Percentiles rank a stretch among this genome's conserved stretches.
Conservation (phyloP, 2,888 invertebrate genomes). For the Erpobdella octoculata region DNA sequence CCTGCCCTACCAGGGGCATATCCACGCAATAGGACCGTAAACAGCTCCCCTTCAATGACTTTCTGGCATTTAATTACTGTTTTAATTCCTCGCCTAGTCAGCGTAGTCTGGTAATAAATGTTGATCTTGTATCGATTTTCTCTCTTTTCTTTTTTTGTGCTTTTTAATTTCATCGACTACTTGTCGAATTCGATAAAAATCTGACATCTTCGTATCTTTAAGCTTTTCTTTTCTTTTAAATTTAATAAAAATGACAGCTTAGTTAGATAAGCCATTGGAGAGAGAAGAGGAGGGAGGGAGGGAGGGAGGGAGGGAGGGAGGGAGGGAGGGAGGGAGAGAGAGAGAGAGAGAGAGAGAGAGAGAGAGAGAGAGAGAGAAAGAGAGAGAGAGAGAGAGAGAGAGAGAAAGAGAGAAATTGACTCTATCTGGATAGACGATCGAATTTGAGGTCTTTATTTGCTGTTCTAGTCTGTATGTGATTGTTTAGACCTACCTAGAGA, state of each 20-base stretch:
- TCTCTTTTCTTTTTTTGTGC: background rate
- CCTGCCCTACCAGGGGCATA: background rate
- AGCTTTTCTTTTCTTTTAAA: background rate
- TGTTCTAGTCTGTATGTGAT: too few relatives aligned
- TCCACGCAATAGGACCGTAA: background rate
- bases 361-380: too few relatives aligned
- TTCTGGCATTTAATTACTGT: background rate
- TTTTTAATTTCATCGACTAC: background rate
- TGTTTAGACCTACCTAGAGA: too few relatives aligned
- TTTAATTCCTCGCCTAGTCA: background rate
- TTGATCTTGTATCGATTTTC: background rate
- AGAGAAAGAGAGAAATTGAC: too few relatives aligned
- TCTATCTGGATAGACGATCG: too few relatives aligned
- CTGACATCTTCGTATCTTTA: too few relatives aligned
- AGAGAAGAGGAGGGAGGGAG: conserved; percentile 30
- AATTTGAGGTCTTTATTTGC: too few relatives aligned
- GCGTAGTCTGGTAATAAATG: background rate
- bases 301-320: conserved; percentile 32
- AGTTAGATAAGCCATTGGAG: background rate
- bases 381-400: too few relatives aligned
- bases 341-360: too few relatives aligned
- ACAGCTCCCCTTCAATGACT: too few relatives aligned
- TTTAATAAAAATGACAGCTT: background rate
- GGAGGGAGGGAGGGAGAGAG: conserved; percentile 31
- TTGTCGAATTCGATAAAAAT: too few relatives aligned